Conservation (phyloP, 2,888 invertebrate genomes). For the Macaria liturata region DNA sequence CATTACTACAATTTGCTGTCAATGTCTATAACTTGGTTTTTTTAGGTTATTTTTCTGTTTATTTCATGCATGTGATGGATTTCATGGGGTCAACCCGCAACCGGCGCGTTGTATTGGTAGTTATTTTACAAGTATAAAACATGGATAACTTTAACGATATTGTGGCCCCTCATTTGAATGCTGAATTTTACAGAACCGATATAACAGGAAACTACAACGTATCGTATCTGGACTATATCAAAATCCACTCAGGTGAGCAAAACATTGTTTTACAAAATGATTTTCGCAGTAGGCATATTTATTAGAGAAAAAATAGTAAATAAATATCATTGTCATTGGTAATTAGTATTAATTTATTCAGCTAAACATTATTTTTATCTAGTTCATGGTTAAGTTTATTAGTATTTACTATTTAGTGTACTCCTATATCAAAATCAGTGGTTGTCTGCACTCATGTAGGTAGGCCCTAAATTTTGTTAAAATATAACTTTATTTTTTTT, state of each 20-base stretch:
- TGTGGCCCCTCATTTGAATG: constrained; percentile 73
- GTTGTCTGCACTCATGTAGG: not conserved
- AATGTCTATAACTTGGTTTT: not conserved
- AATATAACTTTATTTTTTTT: not conserved
- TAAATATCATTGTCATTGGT: not conserved
- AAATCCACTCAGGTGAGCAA: constrained; percentile 59
- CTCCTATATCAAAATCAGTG: no score
- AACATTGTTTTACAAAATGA: not conserved
- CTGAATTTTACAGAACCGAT: constrained; percentile 73
- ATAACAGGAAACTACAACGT: constrained; percentile 61
- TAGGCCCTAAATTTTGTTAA: not conserved
- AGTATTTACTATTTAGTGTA: no score
- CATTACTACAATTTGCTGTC: no score
- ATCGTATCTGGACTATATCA: constrained; percentile 67
- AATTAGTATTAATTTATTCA: not conserved
- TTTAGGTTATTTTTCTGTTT: constrained; percentile 15
- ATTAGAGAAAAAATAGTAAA: not conserved
- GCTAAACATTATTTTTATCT: no score
- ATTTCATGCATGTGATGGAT: not conserved
- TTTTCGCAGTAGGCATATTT: not conserved
- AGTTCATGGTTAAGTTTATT: no score
- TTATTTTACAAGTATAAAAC: not conserved
- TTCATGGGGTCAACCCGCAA: no score
- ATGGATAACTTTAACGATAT: constrained; percentile 68
- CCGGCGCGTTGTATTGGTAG: not conserved